These are phyloP conservation scores for Dendrolimus pini DNA, from an alignment of 2,888 invertebrate genomes.

Conservation along the genomic window DNA sequence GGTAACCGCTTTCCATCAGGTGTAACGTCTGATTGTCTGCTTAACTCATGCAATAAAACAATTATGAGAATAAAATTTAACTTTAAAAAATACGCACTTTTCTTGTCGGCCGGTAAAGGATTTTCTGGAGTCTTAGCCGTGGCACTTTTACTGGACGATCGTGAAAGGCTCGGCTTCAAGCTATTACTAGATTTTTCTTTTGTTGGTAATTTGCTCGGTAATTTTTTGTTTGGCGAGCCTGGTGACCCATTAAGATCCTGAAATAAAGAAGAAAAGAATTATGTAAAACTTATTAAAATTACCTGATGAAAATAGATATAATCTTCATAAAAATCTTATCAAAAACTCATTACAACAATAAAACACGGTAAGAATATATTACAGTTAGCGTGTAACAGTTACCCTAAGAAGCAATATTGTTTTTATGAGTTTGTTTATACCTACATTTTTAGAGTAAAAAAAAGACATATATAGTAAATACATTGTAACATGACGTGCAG, in stretches of 20 bases:
- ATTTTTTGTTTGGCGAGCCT: conserved; percentile 85
- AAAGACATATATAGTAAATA: too few species aligned
- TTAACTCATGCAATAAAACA: neutral
- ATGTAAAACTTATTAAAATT: too few species aligned
- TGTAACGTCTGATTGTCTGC: neutral
- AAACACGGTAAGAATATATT: too few species aligned
- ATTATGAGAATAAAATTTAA: neutral
- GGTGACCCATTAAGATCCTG: conserved; percentile 83
- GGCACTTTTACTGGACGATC: conserved; percentile 78
- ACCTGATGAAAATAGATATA: neutral
- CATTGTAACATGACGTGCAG: too few species aligned
- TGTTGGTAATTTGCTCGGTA: conserved; percentile 74
- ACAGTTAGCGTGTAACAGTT: too few species aligned
- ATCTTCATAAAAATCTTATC: conserved; percentile 1
- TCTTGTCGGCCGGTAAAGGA: conserved; percentile 76
- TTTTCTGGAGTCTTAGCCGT: conserved; percentile 84
- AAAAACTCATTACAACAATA: too few species aligned
- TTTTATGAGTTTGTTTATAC: too few species aligned
- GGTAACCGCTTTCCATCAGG: too few species aligned
- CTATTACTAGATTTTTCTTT: conserved; percentile 68
- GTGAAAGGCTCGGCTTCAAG: conserved; percentile 67
- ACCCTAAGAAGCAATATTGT: too few species aligned
- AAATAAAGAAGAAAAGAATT: neutral
- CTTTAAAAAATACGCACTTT: conserved; percentile 74
- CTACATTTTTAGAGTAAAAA: too few species aligned